A percentile compares a stretch with the other conserved stretches of the same genome.
These are phyloP conservation scores for Tiliacea citrago DNA, from an alignment of 2,888 invertebrate species.

Conservation along the genomic window DNA sequence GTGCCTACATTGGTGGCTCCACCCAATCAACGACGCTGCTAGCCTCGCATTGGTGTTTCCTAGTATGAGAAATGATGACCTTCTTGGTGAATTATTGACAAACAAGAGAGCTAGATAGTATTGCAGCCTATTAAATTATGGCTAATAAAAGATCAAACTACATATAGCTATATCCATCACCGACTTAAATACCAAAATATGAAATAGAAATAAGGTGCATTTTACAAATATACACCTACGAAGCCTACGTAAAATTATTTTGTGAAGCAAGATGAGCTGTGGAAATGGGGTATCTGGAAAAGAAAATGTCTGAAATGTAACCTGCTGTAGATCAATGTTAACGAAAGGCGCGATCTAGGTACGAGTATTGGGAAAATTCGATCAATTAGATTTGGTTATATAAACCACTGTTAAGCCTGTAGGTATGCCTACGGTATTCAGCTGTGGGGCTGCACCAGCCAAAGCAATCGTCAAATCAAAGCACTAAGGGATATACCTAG, in stretches of 20 bases:
- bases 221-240: background rate
- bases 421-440: too few species aligned
- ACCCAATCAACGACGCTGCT: constrained; percentile 78
- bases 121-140: constrained; percentile 61
- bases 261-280: background rate
- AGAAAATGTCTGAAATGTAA: background rate
- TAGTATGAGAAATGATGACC: constrained; percentile 77
- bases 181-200: background rate
- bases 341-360: background rate
- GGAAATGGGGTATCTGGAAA: background rate
- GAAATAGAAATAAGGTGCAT: background rate
- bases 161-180: background rate
- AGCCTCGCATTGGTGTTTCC: constrained; percentile 82
- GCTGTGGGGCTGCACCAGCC: too few species aligned
- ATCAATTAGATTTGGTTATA: background rate
- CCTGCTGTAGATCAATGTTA: background rate
- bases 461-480: too few species aligned
- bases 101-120: constrained; percentile 67
- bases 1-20: constrained; percentile 80
- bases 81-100: constrained; percentile 77
- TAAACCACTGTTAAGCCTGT: too few species aligned
- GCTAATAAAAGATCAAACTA: constrained; percentile 34
- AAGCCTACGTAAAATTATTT: background rate
- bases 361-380: background rate
- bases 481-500: too few species aligned